Evolutionary conservation across 37 sponge, comb jelly and placozoan genomes (phyloP).

Genomic region (Halichondria panicea): DNA sequence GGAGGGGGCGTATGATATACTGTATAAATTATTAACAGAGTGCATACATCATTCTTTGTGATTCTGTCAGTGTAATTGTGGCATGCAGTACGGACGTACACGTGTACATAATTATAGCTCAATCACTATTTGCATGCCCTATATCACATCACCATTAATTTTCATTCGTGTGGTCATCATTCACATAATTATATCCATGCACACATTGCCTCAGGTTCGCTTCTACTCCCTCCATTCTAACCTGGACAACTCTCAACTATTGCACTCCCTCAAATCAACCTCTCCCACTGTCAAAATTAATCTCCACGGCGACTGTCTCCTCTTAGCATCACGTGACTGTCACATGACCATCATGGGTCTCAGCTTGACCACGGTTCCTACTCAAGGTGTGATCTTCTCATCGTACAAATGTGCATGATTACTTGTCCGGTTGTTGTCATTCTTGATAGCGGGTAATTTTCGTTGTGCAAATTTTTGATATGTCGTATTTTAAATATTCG

Average conservation of each 20-base stretch:
- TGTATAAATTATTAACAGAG: too few relatives aligned
- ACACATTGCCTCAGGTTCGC: constrained; percentile 45
- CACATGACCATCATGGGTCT: constrained; percentile 50
- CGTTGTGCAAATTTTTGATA: too few relatives aligned
- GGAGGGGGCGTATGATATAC: not conserved
- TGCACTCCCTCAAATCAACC: constrained; percentile 28
- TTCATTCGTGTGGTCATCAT: not conserved
- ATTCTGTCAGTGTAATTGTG: not conserved
- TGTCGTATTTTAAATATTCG: too few relatives aligned
- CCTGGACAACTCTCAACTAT: constrained; percentile 68
- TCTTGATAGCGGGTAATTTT: too few relatives aligned
- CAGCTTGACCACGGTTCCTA: not conserved
- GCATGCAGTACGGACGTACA: too few relatives aligned
- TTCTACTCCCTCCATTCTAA: constrained; percentile 81
- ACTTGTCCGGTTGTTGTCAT: too few relatives aligned
- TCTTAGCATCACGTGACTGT: constrained; percentile 57
- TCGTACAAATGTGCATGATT: too few relatives aligned
- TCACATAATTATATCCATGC: not conserved
- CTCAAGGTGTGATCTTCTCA: constrained; percentile 1
- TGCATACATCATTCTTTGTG: too few relatives aligned
- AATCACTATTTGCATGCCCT: too few relatives aligned
- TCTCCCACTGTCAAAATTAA: constrained; percentile 64
- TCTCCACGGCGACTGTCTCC: constrained; percentile 51
- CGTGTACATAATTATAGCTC: too few relatives aligned
- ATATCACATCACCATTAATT: too few relatives aligned